Evolutionary conservation across 1,140 invertebrate species (phyloP), one percentile per base, ranked within the genome.

Genomic region (Drosophila nigromelanica): DNA sequence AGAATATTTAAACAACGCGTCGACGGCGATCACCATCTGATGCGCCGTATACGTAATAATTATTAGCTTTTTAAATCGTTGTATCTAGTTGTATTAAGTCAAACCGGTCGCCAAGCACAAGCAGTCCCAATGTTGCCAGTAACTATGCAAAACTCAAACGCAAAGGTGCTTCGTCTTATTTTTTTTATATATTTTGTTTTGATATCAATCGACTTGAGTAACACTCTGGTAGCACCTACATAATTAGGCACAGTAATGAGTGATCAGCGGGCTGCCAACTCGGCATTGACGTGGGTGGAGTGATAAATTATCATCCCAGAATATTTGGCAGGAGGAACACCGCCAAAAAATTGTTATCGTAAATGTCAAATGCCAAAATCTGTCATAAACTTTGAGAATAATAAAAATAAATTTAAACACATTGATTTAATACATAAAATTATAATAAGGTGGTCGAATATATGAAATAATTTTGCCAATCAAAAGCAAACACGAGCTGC

Each of bases 11-110:
- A 42, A 18, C 58, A 12, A 64, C 45, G 45, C 45, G 61, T 47
- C 63, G 63, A 51, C 78, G 50, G 33, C 58, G 54, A 42, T 42
- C 5, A 58, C 52, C 39, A 24, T 64, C 33, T 52, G 60, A 69
- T 62, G 42, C 35, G 56, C 5, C 61, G 69, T 60, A 66, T 72
- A 72, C 54, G 51, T 67, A 60, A 67, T 73, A 73, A 50, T 76
- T 73, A 27, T 15, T 42, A n/a, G 33, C 69, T 69, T 37, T 76
- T 33, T 61, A 54, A 48, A 66, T 50, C 30, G 50, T 27, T 67
- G 27, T 71, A 51, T 47, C 56, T 61, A 68, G 55, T 35, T 35
- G 33, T 67, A 58, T 42, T 61, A 66, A 40, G 18, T 33, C 8
- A 76, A 76, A 76, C 73, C 73, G 73, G 73, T 76, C 69, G 43